phyloP scores from a whole-genome alignment of 2,888 invertebrate genomes.

The Amphipoea lucens region DNA sequence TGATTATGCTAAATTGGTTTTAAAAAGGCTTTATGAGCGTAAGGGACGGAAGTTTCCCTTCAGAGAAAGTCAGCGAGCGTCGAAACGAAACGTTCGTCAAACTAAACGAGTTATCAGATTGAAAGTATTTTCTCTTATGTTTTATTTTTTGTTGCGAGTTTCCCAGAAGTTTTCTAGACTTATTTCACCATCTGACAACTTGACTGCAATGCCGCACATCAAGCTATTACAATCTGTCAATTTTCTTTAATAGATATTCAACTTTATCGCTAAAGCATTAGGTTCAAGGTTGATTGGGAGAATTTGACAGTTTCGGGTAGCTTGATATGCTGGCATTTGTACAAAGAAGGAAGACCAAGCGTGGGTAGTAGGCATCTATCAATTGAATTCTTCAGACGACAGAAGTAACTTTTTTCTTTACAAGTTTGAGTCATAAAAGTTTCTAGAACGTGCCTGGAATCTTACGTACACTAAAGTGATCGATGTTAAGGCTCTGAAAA shows the following conservation, averaged over 20 bases:
- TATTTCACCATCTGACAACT: neutral
- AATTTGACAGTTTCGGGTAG: too few species aligned
- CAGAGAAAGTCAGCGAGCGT: neutral
- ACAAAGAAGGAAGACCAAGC: constrained; percentile 4
- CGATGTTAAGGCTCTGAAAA: neutral
- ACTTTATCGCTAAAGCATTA: too few species aligned
- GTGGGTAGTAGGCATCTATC: neutral
- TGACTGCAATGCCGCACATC: too few species aligned
- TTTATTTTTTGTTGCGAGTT: neutral
- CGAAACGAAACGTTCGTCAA: neutral
- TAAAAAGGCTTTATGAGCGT: neutral
- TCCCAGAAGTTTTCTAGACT: neutral
- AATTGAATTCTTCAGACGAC: constrained; percentile 16
- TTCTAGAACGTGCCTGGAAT: constrained; percentile 31
- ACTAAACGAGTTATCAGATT: neutral
- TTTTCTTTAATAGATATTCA: too few species aligned
- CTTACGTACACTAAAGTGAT: neutral
- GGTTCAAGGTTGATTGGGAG: too few species aligned
- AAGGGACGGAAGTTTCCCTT: neutral
- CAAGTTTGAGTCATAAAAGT: constrained; percentile 27
- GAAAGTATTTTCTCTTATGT: neutral
- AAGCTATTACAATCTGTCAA: too few species aligned
- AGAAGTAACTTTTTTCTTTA: neutral
- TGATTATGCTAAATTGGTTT: too few species aligned
- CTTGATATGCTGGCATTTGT: neutral